Evolutionary conservation across 2,797 vertebrate genomes (phyloP).

Genomic region (Cyprinella venusta): DNA sequence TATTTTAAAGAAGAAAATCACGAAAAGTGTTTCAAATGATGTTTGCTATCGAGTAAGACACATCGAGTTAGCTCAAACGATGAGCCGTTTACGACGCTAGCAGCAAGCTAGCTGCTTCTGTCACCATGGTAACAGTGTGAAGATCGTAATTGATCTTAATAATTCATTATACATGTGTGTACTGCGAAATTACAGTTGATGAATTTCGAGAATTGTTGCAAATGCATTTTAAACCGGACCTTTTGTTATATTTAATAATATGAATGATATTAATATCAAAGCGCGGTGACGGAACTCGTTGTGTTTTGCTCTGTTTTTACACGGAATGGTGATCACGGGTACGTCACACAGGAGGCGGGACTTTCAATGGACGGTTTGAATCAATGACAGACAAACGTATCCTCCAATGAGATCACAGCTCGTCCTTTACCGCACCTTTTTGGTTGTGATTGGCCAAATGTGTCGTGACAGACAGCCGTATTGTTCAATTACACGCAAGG

Average conservation of each 20-base stretch:
- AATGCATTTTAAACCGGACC: neutral
- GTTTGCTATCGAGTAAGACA: neutral
- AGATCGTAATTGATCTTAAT: neutral
- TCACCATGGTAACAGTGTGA: constrained; percentile 33
- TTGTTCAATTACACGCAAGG: neutral
- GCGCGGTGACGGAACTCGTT: neutral
- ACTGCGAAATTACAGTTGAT: neutral
- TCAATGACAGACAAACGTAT: constrained; percentile 15
- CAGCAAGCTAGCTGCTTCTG: constrained; percentile 49
- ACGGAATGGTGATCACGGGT: neutral
- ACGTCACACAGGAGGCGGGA: neutral
- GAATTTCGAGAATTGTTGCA: neutral
- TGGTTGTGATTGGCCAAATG: neutral
- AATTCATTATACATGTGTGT: neutral
- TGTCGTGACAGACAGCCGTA: neutral
- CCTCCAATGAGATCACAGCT: constrained; percentile 21
- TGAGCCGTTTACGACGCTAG: constrained; percentile 30
- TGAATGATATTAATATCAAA: neutral
- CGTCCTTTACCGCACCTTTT: neutral
- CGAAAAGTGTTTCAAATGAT: neutral
- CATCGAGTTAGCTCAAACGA: neutral
- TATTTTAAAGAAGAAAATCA: neutral
- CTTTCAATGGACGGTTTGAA: constrained; percentile 45
- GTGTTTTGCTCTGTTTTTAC: neutral
- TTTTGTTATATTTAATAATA: neutral